Conservation (phyloP, 2,797 vertebrate genomes). For the Mormyrops attenuatus region DNA sequence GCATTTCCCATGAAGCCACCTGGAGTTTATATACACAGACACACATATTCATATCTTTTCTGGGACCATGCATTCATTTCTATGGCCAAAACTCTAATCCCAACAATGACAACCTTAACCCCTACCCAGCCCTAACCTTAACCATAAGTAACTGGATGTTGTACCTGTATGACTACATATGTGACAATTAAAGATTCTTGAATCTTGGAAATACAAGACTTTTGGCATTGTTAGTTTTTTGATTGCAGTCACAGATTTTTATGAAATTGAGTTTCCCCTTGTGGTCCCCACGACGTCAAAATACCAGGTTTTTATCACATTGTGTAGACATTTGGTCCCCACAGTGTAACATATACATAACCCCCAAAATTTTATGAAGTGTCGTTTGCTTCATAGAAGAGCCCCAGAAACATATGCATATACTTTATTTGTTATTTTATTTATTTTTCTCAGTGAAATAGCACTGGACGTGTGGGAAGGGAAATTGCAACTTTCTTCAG, state of each 20-base stretch:
- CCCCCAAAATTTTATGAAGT: not conserved
- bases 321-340: not conserved
- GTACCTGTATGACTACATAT: no score
- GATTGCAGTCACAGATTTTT: not conserved
- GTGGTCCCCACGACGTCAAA: not conserved
- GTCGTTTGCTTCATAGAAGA: not conserved
- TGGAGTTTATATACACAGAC: not conserved
- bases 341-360: not conserved
- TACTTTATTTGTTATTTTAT: not conserved
- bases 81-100: not conserved
- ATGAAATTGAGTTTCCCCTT: not conserved
- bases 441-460: not conserved
- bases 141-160: not conserved
- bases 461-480: not conserved
- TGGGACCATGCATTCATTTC: not conserved
- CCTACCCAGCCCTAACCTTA: not conserved
- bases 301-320: not conserved
- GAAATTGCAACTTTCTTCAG: not conserved
- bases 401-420: not conserved
- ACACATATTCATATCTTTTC: not conserved
- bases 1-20: not conserved
- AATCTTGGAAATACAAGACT: not conserved
- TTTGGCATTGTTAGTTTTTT: not conserved
- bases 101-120: not conserved
- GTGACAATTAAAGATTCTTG: no score